Base-by-base conservation (phyloP, 2,888 invertebrate species). In the Eupithecia vulgata region DNA sequence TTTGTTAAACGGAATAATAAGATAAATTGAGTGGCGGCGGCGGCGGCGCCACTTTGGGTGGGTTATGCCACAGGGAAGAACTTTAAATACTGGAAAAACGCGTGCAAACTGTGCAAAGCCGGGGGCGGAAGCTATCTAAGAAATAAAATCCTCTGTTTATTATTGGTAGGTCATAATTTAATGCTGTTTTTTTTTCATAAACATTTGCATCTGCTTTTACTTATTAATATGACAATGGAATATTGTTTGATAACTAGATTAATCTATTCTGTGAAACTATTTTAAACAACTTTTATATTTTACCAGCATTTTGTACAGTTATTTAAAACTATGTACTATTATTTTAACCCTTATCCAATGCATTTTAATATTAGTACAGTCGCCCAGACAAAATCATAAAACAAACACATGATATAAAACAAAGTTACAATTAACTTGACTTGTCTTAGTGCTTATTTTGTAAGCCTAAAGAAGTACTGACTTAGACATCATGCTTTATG, bases 281-380 rank as follows among this genome's bases (percentile, higher is more conserved):
- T 91, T 94, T 94, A 94, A 94, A 94, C 94, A 94, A 94, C 94
- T 94, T 94, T 94, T 94, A 94, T 94, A 94, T 94, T 93, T 88
- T 85, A 87, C 87, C 85, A 91, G 90, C 87, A 89, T 87, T 91
- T 92, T 91, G 91, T 92, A 92, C 91, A 92, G 91, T 85, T 77
- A 76, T 67, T 76, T 72, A 84, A 88, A 65, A 87, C 87, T 87
- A 86, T 87, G 85, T 81, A 82, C 85, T 90, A 88, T 85, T 85
- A 85, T 84, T 86, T 86, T 83, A 65, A 65, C 65, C 65, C 65
- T 25, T 42, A 65, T 40, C 65, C 15, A 65, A 40, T 25, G 37
- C 6, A 61, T 61, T 59, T 61, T 25, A 57, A 13, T 57, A 57
- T 57, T 57, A 17, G 61, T 34, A 15, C 59, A 61, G 30, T 61